phyloP scores from a whole-genome alignment of 2,113 vertebrate species.

The Octodon degus region DNA sequence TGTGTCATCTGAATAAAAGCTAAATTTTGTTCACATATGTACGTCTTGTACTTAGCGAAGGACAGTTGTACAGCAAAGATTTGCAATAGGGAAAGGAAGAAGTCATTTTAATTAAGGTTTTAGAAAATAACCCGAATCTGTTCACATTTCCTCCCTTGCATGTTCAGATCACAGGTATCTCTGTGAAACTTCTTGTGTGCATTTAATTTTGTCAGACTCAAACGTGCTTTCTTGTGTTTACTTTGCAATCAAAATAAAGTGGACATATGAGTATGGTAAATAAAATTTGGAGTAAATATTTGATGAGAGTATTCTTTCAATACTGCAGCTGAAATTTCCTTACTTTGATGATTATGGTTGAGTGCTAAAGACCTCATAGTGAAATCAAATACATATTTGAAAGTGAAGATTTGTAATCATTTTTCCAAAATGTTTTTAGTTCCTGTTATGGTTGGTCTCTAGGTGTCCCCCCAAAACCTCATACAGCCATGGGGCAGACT shows the following conservation, averaged over 20 bases:
- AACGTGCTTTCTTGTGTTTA: constrained; percentile 15
- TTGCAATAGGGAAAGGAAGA: constrained; percentile 67
- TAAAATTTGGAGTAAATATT: constrained; percentile 50
- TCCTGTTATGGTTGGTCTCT: not conserved
- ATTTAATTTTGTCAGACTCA: constrained; percentile 60
- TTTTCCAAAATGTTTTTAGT: constrained; percentile 54
- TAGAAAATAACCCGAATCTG: constrained; percentile 49
- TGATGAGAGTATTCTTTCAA: not conserved
- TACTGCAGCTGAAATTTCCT: not conserved
- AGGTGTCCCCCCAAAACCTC: no score
- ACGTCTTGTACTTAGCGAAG: constrained; percentile 44
- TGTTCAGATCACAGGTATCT: not conserved
- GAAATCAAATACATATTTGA: constrained; percentile 25
- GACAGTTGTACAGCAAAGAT: constrained; percentile 40
- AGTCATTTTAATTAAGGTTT: constrained; percentile 80
- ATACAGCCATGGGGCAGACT: no score
- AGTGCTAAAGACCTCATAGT: not conserved
- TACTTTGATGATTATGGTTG: constrained; percentile 36
- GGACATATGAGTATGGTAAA: not conserved
- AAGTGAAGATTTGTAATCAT: not conserved
- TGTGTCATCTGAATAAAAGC: constrained; percentile 18
- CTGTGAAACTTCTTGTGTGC: not conserved
- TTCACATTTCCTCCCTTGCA: not conserved
- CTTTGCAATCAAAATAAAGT: constrained; percentile 41
- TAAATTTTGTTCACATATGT: constrained; percentile 50